phyloP scores from a whole-genome alignment of 2,888 invertebrate species.

The Philereme vetulata region DNA sequence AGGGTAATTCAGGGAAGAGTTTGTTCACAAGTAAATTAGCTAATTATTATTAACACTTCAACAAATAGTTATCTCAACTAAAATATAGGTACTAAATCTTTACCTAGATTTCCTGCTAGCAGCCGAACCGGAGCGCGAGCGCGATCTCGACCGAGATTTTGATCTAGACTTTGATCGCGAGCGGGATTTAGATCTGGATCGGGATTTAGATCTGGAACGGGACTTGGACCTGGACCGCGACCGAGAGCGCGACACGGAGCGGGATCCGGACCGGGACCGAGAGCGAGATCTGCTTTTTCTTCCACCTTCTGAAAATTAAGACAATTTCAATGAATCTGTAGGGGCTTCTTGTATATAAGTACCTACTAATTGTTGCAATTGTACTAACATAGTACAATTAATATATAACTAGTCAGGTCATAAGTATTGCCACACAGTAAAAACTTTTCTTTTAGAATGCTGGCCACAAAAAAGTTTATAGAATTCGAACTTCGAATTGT shows the following conservation, averaged over 20 bases:
- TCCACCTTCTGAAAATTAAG: conserved; percentile 4
- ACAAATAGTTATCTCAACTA: not conserved
- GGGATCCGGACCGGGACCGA: conserved; percentile 46
- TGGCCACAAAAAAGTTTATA: too few species aligned
- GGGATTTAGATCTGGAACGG: conserved; percentile 42
- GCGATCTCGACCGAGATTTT: conserved; percentile 34
- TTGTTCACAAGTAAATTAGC: not conserved
- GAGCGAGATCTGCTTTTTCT: conserved; percentile 21
- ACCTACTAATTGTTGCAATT: too few species aligned
- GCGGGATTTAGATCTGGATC: conserved; percentile 56
- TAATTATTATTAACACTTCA: not conserved
- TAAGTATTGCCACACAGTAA: too few species aligned
- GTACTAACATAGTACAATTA: too few species aligned
- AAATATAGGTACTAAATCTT: not conserved
- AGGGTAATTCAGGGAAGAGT: too few species aligned
- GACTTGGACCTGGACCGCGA: conserved; percentile 39
- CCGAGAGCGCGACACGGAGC: too few species aligned
- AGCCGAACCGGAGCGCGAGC: conserved; percentile 42
- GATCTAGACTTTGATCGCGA: conserved; percentile 37
- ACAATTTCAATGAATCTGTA: too few species aligned
- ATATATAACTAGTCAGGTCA: too few species aligned
- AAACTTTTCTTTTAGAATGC: too few species aligned
- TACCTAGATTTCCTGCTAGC: conserved; percentile 18
- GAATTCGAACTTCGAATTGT: too few species aligned
- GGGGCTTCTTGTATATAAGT: too few species aligned